phyloP scores from a whole-genome alignment of 30 jellyfish, hydroid and myxozoan genomes.

The Pseudorhiza aurosa region DNA sequence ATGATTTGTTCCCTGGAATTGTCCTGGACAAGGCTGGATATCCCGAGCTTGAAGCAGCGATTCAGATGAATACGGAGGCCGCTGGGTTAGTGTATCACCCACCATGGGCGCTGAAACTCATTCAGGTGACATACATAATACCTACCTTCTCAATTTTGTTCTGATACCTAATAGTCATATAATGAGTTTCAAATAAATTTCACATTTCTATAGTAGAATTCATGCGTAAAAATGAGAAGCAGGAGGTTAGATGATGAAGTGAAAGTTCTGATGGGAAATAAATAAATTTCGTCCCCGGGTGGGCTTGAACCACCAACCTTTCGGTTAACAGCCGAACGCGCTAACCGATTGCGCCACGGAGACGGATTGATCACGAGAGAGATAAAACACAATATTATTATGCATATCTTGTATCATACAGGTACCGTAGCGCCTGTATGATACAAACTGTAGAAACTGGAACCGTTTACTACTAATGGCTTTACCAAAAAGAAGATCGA shows the following conservation, averaged over 20 bases:
- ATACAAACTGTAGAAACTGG: too few species aligned
- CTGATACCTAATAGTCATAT: too few species aligned
- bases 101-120: conserved; percentile 94
- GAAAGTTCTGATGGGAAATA: too few species aligned
- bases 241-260: too few species aligned
- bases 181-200: too few species aligned
- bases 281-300: conserved; percentile 49
- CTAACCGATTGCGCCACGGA: conserved; percentile 72
- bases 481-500: too few species aligned
- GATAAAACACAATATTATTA: not conserved
- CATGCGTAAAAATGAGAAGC: too few species aligned
- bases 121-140: conserved; percentile 95
- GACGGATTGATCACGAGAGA: not conserved
- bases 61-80: conserved; percentile 87
- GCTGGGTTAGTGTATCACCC: conserved; percentile 86
- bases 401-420: too few species aligned
- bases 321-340: conserved; percentile 69
- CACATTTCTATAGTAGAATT: too few species aligned
- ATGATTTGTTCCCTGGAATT: conserved; percentile 96
- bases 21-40: conserved; percentile 98
- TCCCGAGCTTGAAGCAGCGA: conserved; percentile 92
- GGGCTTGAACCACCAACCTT: conserved; percentile 70
- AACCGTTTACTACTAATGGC: too few species aligned
- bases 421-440: too few species aligned
- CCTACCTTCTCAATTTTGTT: too few species aligned